Conservation (phyloP, 2,888 invertebrate species). For the Hemicrepidius hirtus region DNA sequence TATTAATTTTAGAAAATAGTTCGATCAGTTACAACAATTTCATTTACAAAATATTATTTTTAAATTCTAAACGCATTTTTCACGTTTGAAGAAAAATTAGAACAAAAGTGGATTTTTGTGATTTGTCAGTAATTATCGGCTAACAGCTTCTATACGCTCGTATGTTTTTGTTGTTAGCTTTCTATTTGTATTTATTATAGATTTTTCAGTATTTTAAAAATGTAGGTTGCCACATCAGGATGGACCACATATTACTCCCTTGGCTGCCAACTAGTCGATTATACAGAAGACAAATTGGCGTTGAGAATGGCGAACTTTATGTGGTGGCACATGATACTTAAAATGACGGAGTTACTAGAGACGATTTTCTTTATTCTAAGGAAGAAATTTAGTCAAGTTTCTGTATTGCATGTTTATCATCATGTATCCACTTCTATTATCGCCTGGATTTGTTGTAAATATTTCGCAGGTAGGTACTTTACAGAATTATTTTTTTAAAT, state of each 20-base stretch:
- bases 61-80: no score
- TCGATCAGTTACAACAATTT: no score
- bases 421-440: constrained; percentile 77
- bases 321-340: constrained; percentile 80
- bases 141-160: no score
- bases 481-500: no score
- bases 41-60: no score
- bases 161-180: no score
- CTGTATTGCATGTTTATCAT: constrained; percentile 82
- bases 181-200: no score
- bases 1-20: no score
- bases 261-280: constrained; percentile 83
- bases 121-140: no score
- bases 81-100: no score
- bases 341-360: constrained; percentile 79
- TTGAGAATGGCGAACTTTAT: constrained; percentile 73
- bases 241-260: constrained; percentile 78
- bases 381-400: constrained; percentile 80
- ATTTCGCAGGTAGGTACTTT: constrained; percentile 33
- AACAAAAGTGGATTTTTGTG: no score
- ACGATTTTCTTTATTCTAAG: constrained; percentile 81
- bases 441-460: constrained; percentile 70
- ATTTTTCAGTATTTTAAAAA: background rate
- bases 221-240: constrained; percentile 77
- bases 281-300: constrained; percentile 77